Evolutionary conservation across 2,797 vertebrate species (phyloP), one percentile per base, ranked within the genome.

Genomic region (Pipistrellus nathusii): DNA sequence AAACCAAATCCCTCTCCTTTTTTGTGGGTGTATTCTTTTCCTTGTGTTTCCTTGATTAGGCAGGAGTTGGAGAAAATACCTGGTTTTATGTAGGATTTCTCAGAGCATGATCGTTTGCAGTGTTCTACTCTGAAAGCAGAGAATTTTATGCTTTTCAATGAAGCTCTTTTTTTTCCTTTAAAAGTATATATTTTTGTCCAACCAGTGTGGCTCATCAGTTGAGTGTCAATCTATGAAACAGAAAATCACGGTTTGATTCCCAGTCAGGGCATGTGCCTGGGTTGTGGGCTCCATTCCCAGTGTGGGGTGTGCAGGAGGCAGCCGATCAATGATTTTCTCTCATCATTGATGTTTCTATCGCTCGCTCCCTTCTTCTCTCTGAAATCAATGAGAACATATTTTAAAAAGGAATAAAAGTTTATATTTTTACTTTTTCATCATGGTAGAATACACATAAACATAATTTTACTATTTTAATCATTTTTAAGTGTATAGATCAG

Each of bases 81-180:
- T 88, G 73, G 20, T 30, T 85, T 94, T 93, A 35, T 48, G 48
- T 85, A 88, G 71, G 17, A 88, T 81, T 94, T 68, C 48, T 88
- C 5, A 35, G 23, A 64, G 30, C 32, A 44, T 80, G 91, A 78
- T 72, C 72, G 76, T 85, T 77, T 68, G 53, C 94, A 73, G 30
- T 84, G 62, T 23, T 87, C 51, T 53, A 53, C n/a, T 83, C 20
- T 80, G 44, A 90, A 75, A 96, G 57, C 21, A 88, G 78, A 94
- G 20, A 41, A 25, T 80, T 80, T 87, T 23, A 78, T 11, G 59
- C 48, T 94, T 93, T 85, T 59, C 75, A 75, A 27, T 66, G 18
- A 86, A 93, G 17, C 0, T 25, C 30, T 81, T 78, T 27, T 62
- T 77, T 85, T 93, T 71, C 0, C 10, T 1, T 81, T 72, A 53